A percentile compares a stretch with the other conserved stretches of the same genome.
Evolutionary conservation across 2,113 vertebrate species (phyloP).

Genomic region (Calyptomena viridis): DNA sequence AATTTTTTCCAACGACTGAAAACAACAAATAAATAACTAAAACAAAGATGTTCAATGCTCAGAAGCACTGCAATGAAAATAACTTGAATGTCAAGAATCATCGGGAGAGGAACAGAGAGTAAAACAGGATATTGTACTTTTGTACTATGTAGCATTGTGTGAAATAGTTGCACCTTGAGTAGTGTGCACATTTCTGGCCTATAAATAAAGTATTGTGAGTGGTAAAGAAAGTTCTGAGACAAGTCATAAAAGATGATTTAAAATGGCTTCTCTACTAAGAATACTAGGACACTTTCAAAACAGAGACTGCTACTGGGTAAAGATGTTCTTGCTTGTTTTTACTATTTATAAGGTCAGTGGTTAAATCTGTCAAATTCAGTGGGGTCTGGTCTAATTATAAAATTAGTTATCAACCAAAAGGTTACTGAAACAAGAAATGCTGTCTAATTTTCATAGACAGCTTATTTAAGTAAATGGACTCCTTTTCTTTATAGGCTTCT

Average conservation of each 20-base stretch:
- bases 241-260: not conserved
- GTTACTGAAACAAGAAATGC: not conserved
- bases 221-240: not conserved
- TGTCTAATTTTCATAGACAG: not conserved
- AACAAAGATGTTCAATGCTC: not conserved
- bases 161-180: not conserved
- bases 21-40: not conserved
- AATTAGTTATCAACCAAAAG: not conserved
- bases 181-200: not conserved
- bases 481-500: rapidly evolving
- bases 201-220: not conserved
- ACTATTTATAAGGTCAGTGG: not conserved
- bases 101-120: not conserved
- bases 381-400: not conserved
- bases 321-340: not conserved
- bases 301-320: not conserved
- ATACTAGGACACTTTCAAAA: not conserved
- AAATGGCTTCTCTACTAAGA: not conserved
- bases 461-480: not conserved
- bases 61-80: not conserved
- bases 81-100: not conserved
- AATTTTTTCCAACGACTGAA: not conserved
- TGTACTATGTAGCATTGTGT: not conserved
- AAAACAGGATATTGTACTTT: not conserved
- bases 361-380: not conserved